Evolutionary conservation across 2,113 vertebrate species (phyloP).

Genomic region (Mesembrinibis cayennensis): DNA sequence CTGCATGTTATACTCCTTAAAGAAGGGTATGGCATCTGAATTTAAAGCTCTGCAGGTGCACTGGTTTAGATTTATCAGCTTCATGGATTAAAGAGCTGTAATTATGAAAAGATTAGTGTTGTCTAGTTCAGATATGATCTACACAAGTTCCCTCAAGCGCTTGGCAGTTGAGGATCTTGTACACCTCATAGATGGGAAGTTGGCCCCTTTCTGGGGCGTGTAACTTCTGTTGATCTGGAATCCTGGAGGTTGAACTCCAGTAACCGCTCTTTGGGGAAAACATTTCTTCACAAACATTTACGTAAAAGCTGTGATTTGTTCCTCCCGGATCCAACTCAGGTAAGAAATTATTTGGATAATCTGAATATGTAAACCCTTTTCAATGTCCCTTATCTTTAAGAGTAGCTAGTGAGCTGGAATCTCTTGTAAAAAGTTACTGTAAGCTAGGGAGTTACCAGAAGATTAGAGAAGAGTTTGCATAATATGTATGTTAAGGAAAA

Average conservation of each 20-base stretch:
- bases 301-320: slow-evolving; percentile 20
- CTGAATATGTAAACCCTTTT: neutral
- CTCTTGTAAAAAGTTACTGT: neutral
- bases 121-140: neutral
- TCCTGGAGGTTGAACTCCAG: neutral
- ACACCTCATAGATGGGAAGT: neutral
- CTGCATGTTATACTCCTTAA: neutral
- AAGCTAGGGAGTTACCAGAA: neutral
- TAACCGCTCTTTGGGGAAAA: neutral
- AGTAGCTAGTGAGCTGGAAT: neutral
- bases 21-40: neutral
- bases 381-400: neutral
- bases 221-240: neutral
- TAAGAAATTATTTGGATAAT: slow-evolving; percentile 14
- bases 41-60: neutral
- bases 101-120: neutral
- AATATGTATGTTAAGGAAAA: neutral
- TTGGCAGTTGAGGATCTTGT: neutral
- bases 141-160: neutral
- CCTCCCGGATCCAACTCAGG: neutral
- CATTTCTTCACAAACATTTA: neutral
- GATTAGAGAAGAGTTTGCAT: slow-evolving; percentile 1
- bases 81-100: neutral
- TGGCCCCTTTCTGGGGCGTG: neutral
- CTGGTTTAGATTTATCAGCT: neutral